These are phyloP conservation scores for Phocides pigmalion DNA, from an alignment of 1,140 invertebrate species.

Conservation along the genomic window DNA sequence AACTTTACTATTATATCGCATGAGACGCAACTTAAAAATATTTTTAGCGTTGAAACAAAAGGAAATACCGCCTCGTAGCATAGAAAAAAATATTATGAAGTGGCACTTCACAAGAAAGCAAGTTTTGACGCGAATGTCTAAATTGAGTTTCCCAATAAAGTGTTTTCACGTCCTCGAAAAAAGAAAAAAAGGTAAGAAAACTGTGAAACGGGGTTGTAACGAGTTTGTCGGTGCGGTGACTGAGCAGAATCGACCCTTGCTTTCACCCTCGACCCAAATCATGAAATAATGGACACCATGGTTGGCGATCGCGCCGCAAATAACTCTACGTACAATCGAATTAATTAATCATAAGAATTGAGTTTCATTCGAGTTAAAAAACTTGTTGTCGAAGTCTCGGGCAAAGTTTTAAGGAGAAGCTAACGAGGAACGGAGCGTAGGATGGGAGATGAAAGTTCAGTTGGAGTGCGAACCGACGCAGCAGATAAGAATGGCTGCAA, in stretches of 20 bases:
- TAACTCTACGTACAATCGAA: slow-evolving; percentile 75
- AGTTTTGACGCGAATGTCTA: slow-evolving; percentile 40
- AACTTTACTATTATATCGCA: slow-evolving; percentile 25
- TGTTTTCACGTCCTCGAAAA: slow-evolving; percentile 51
- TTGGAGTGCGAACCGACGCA: slow-evolving; percentile 55
- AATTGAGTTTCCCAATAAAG: slow-evolving; percentile 60
- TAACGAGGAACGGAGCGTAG: slow-evolving; percentile 75
- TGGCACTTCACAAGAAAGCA: slow-evolving; percentile 34
- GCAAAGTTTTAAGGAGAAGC: slow-evolving; percentile 80
- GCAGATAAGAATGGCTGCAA: slow-evolving; percentile 80
- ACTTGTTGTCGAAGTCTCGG: slow-evolving; percentile 67
- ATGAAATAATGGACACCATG: slow-evolving; percentile 68
- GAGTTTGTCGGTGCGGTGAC: slow-evolving; percentile 69
- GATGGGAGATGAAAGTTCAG: slow-evolving; percentile 78
- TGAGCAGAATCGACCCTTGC: slow-evolving; percentile 63
- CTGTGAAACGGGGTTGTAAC: slow-evolving; percentile 60
- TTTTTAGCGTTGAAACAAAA: slow-evolving; percentile 20
- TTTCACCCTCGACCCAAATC: slow-evolving; percentile 59
- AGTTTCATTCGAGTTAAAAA: slow-evolving; percentile 76
- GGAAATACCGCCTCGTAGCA: slow-evolving; percentile 16
- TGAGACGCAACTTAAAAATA: slow-evolving; percentile 26
- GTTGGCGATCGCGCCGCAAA: slow-evolving; percentile 59
- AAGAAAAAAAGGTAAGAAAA: slow-evolving; percentile 49
- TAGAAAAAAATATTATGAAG: slow-evolving; percentile 29
- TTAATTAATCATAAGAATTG: slow-evolving; percentile 80